These are phyloP conservation scores for Phenacoccus solenopsis DNA, from an alignment of 1,140 invertebrate genomes.

Conservation along the genomic window DNA sequence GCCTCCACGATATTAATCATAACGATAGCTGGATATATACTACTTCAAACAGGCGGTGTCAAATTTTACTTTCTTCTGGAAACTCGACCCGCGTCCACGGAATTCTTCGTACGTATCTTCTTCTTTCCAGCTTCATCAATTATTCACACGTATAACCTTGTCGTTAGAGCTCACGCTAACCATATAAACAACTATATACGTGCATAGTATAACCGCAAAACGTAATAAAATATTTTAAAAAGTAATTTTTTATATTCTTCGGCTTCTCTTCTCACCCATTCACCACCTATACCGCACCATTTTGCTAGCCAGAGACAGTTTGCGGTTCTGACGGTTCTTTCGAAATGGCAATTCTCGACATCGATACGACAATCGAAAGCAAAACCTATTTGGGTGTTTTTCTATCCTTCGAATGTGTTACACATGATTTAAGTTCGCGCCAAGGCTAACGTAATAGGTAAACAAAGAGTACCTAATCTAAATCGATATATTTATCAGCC, in stretches of 20 bases:
- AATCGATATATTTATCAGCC: not conserved
- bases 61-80: not conserved
- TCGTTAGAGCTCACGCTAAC: not conserved
- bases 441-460: not conserved
- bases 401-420: not conserved
- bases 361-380: not conserved
- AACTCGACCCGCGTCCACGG: not conserved
- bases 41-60: too few relatives aligned
- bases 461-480: too few relatives aligned
- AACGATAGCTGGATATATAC: too few relatives aligned
- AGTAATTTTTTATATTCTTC: not conserved
- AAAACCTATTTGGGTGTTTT: not conserved
- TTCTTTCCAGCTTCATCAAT: not conserved
- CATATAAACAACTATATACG: not conserved
- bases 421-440: too few relatives aligned
- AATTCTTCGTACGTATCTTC: too few relatives aligned
- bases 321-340: not conserved
- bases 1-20: too few relatives aligned
- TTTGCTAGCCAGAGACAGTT: too few relatives aligned
- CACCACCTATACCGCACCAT: too few relatives aligned
- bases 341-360: not conserved
- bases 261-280: not conserved
- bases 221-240: not conserved
- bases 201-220: not conserved
- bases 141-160: slow-evolving; percentile 1